Base-by-base conservation (phyloP, 2,113 vertebrate genomes). In the Oostethus manadensis region DNA sequence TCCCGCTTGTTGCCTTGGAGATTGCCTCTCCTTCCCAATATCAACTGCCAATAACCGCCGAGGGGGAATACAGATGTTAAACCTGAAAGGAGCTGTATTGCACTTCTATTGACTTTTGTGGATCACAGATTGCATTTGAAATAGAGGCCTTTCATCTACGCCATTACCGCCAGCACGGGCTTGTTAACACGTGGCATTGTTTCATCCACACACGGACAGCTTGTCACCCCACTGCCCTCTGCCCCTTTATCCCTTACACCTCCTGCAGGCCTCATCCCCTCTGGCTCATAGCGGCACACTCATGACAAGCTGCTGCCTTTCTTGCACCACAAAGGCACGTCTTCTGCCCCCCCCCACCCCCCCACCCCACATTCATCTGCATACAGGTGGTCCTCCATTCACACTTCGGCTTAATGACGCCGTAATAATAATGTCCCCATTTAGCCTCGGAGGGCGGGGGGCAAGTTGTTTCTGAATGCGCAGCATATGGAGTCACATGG, bases 281-380 rank as follows among this genome's bases (percentile, higher is more conserved):
- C 50, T 50, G 76, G 75, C 56, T 79, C 77, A 80, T 82, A 81
- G 78, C 53, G 65, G 72, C 88, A 89, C 87, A 89, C 88, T 89
- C 74, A n/a, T 72, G 1, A 78, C 88, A 90, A 87, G 84, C 88
- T 89, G 86, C 76, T 86, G 58, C 75, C 72, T 79, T 80, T 72
- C 61, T 46, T 51, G 26, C 20, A 56, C 53, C 68, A 86, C 87
- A 89, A 87, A 85, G 76, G 68, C 78, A 76, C 35, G 60, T 78
- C 56, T 59, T 35, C 61, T 22, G 2, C 57, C 51, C 22, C 35
- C 53, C 20, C 42, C 58, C 22, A 1, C 51, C 50, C 26, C 23
- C n/a, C 35, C 47, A n/a, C n/a, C n/a, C n/a, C n/a, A n/a, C 69
- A 72, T 78, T 81, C 80, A 88, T 89, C 86, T 85, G 71, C 85